Conservation (phyloP, 2,888 invertebrate species). For the Tenodera sinensis region DNA sequence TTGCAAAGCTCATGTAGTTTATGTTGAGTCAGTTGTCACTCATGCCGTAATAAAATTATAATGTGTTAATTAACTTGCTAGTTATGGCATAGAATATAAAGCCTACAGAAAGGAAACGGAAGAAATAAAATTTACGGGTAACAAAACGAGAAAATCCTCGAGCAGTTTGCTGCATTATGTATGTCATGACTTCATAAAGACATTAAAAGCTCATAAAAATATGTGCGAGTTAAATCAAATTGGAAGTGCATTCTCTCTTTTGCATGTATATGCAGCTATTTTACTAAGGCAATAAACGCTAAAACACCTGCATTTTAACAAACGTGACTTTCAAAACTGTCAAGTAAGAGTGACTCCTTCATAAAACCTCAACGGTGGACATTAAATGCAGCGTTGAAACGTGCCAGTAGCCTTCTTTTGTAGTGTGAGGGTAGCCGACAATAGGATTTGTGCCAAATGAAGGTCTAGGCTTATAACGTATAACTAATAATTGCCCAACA, state of each 20-base stretch:
- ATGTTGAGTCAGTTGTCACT: no score
- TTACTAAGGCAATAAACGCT: background rate
- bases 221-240: background rate
- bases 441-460: background rate
- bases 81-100: no score
- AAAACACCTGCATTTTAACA: background rate
- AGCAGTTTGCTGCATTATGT: background rate
- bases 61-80: no score
- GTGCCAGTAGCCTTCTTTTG: background rate
- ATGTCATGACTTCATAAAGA: background rate
- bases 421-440: background rate
- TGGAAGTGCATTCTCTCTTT: background rate
- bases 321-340: background rate
- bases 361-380: background rate
- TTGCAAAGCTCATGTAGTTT: no score
- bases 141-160: background rate
- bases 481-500: background rate
- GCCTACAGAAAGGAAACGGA: background rate
- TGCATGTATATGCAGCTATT: background rate
- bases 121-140: background rate
- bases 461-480: background rate
- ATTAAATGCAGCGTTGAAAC: background rate
- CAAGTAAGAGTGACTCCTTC: background rate
- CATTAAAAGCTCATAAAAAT: background rate
- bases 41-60: no score